Conservation (phyloP, 2,888 invertebrate genomes). For the Epistrophella euchroma region DNA sequence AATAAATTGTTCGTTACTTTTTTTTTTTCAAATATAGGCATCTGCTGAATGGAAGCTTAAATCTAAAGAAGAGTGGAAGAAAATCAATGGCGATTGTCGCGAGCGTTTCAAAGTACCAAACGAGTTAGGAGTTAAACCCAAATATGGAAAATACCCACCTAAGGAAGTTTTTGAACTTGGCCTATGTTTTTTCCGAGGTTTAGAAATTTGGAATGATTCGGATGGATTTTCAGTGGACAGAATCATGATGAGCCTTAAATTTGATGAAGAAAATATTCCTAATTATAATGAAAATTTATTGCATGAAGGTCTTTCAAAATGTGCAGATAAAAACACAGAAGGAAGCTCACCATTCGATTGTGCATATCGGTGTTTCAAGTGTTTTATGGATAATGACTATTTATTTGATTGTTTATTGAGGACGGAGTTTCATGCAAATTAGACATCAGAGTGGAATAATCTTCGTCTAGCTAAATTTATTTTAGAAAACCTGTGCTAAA, state of each 20-base stretch:
- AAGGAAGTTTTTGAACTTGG: not conserved
- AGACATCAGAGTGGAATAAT: too few relatives aligned
- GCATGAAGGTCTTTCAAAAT: not conserved
- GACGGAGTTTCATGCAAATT: not conserved
- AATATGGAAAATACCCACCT: not conserved
- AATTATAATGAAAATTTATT: not conserved
- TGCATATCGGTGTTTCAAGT: not conserved
- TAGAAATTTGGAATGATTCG: conserved; percentile 1
- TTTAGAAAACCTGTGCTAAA: too few relatives aligned
- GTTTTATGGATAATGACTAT: not conserved
- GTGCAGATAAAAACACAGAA: not conserved
- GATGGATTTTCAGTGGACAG: not conserved
- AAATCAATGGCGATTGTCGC: not conserved
- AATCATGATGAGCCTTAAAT: not conserved
- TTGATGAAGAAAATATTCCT: fast-evolving
- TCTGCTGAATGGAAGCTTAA: not conserved
- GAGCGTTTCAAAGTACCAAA: not conserved
- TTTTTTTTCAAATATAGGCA: not conserved
- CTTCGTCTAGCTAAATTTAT: too few relatives aligned
- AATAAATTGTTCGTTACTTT: not conserved
- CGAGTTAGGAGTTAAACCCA: not conserved
- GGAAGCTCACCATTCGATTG: not conserved
- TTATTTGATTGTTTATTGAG: not conserved
- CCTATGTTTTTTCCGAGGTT: not conserved
- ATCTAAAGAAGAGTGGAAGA: not conserved